phyloP scores from a whole-genome alignment of 2,797 vertebrate genomes.

The Fundulus diaphanus region DNA sequence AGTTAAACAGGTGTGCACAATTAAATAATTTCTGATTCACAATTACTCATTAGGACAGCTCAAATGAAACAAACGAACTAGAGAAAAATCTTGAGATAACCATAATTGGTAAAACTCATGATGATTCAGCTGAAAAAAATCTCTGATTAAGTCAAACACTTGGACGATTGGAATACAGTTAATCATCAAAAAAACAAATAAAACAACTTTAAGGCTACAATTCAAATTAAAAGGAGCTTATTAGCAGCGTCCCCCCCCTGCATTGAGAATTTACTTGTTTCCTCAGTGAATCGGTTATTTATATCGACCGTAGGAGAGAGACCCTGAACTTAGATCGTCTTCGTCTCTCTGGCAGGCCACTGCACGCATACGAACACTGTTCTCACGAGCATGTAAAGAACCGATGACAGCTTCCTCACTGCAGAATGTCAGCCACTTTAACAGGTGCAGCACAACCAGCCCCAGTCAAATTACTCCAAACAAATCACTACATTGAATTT shows the following conservation, averaged over 20 bases:
- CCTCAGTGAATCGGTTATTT: conserved; percentile 24
- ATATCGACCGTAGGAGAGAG: conserved; percentile 19
- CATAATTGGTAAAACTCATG: not conserved
- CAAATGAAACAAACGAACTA: not conserved
- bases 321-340: conserved; percentile 30
- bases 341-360: conserved; percentile 25
- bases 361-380: conserved; percentile 15
- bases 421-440: conserved; percentile 47
- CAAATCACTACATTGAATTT: conserved; percentile 25
- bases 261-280: not conserved
- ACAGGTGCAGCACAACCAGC: conserved; percentile 61
- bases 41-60: not conserved
- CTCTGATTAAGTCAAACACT: not conserved
- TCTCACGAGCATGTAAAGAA: conserved; percentile 33
- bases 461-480: conserved; percentile 10
- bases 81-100: not conserved
- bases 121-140: not conserved
- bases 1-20: not conserved
- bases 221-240: not conserved
- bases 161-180: not conserved
- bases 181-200: not conserved
- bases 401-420: conserved; percentile 57
- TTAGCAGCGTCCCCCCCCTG: too few relatives aligned
- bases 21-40: not conserved
- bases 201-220: not conserved